Base-by-base conservation (phyloP, 2,113 vertebrate genomes). In the Poeciliopsis prolifica region DNA sequence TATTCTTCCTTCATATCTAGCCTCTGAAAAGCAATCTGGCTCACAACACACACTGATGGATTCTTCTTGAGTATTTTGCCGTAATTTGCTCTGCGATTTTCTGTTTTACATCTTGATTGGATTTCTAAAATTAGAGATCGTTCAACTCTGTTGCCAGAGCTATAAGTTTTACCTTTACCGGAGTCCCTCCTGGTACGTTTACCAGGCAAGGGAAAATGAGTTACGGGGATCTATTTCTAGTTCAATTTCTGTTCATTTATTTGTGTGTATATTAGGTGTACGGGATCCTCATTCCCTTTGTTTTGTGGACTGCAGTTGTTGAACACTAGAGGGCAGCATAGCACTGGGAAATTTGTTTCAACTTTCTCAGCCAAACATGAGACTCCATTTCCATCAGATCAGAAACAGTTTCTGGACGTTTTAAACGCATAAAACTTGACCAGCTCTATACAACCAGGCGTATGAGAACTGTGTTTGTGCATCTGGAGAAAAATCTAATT, bases 281-380 rank as follows among this genome's bases (percentile, higher is more conserved):
- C 15, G 13, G 15, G 14, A 15, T 42, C 40, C 40, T 42, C 40
- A 5, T 15, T 42, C 40, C 4, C 40, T 42, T 42, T 42, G 2
- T 17, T 44, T 78, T 28, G 40, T 4, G 9, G 58, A 17, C 42
- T 72, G 30, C n/a, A 72, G 48, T 22, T 58, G 5, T 29, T 54
- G n/a, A 75, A 6, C 93, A 91, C 89, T 78, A 90, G 93, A 88
- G 88, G 90, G 92, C 88, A 85, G 81, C 79, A 92, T 60, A 91
- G 65, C 28, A 83, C 75, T 83, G 48, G 68, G 60, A 86, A 28
- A 87, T 85, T 14, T 58, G 17, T 4, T 10, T 28, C n/a, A 35
- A 15, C 9, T 13, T 4, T 24, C 29, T 65, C 19, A 42, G 5
- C 3, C 19, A 29, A 63, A 40, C 35, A 6, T 35, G 13, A 48